Conservation (phyloP, 1,140 invertebrate species). For the Atopsyche davidsoni region DNA sequence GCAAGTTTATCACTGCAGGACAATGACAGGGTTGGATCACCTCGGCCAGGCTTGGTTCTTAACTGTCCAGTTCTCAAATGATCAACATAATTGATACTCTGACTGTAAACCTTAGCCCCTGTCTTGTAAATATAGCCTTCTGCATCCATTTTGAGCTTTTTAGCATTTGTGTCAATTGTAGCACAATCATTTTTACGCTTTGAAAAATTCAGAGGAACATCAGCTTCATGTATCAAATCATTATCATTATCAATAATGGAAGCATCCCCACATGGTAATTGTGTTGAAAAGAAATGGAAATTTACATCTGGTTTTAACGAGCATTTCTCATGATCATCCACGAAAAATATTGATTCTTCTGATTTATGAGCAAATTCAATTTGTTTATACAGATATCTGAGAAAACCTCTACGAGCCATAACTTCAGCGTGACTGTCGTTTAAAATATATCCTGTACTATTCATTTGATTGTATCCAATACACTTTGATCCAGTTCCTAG, state of each 20-base stretch:
- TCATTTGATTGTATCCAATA: slow-evolving; percentile 67
- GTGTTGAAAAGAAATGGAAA: slow-evolving; percentile 84
- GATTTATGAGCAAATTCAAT: slow-evolving; percentile 43
- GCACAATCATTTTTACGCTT: too few relatives aligned
- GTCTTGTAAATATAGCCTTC: too few relatives aligned
- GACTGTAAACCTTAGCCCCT: too few relatives aligned
- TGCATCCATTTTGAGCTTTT: too few relatives aligned
- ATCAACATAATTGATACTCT: too few relatives aligned
- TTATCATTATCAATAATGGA: too few relatives aligned
- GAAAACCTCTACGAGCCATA: slow-evolving; percentile 72
- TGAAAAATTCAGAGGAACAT: too few relatives aligned
- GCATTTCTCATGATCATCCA: slow-evolving; percentile 32
- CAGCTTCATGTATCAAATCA: too few relatives aligned
- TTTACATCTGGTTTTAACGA: slow-evolving; percentile 54
- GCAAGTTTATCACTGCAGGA: slow-evolving; percentile 93
- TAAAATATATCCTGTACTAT: slow-evolving; percentile 61
- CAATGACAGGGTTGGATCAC: slow-evolving; percentile 80
- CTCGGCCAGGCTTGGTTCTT: slow-evolving; percentile 87
- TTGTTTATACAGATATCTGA: slow-evolving; percentile 69
- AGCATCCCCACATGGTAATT: slow-evolving; percentile 91
- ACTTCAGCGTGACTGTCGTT: slow-evolving; percentile 92
- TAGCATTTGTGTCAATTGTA: too few relatives aligned
- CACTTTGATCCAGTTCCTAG: slow-evolving; percentile 89
- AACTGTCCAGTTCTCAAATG: slow-evolving; percentile 66
- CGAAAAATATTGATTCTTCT: slow-evolving; percentile 39